Evolutionary conservation across 2,888 invertebrate genomes (phyloP).

Genomic region (Aquatica leii): DNA sequence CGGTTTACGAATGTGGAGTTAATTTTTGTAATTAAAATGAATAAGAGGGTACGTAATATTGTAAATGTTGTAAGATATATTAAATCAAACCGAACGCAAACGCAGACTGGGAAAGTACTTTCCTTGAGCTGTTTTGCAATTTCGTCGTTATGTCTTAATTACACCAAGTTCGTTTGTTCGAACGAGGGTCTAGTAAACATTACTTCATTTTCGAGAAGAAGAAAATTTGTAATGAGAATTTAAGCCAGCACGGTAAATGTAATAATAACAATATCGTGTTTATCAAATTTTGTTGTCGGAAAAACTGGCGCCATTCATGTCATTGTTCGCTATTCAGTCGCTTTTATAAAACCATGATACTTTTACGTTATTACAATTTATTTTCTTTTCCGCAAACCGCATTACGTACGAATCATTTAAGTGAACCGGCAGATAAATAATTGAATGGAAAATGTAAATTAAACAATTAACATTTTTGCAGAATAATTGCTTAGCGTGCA

Average conservation of each 20-base stretch:
- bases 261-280: constrained; percentile 9
- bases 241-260: background rate
- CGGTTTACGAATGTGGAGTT: background rate
- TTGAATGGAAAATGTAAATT: no score
- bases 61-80: background rate
- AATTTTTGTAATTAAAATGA: background rate
- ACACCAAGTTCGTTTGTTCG: constrained; percentile 2
- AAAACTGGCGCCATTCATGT: no score
- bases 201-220: constrained; percentile 5
- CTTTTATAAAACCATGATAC: no score
- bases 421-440: no score
- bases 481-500: no score
- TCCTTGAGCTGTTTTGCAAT: constrained; percentile 11
- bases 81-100: constrained; percentile 6
- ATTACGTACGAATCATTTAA: no score
- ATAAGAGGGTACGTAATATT: background rate
- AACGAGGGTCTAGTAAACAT: constrained; percentile 10
- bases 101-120: background rate
- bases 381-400: no score
- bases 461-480: no score
- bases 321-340: no score
- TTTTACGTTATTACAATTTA: no score
- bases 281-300: constrained; percentile 4
- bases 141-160: constrained; percentile 5
- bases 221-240: constrained; percentile 11